phyloP scores from a whole-genome alignment of 1,140 invertebrate species.

The Pogonomyrmex barbatus region DNA sequence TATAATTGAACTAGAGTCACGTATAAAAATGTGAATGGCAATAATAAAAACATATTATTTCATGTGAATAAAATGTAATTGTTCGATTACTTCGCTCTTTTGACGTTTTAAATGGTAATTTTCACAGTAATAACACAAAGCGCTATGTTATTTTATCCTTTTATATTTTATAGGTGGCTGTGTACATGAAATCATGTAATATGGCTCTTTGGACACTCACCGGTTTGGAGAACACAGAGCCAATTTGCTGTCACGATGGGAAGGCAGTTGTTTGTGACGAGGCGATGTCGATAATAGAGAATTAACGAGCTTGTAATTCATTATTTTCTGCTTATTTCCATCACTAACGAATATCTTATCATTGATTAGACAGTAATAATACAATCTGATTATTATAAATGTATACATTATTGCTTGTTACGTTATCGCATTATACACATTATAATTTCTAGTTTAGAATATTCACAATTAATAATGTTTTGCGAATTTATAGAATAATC shows the following conservation, averaged over 20 bases:
- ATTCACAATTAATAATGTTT: constrained; percentile 11
- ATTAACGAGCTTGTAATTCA: constrained; percentile 40
- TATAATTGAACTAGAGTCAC: background rate
- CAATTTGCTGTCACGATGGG: constrained; percentile 74
- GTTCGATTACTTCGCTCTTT: background rate
- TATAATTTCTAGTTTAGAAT: background rate
- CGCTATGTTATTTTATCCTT: constrained; percentile 7
- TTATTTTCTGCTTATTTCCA: constrained; percentile 8
- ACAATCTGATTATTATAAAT: background rate
- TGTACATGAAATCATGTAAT: constrained; percentile 69
- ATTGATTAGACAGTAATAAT: constrained; percentile 18
- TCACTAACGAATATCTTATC: background rate
- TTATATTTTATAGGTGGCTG: constrained; percentile 62
- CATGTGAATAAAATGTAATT: background rate
- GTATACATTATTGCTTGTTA: background rate
- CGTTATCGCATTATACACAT: background rate
- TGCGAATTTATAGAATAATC: background rate
- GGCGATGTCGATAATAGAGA: constrained; percentile 31
- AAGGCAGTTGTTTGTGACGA: constrained; percentile 55
- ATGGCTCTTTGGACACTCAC: constrained; percentile 66
- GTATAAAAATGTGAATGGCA: background rate
- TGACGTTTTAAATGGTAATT: constrained; percentile 7
- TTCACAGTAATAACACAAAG: background rate
- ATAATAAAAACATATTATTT: constrained; percentile 23
- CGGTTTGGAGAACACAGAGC: constrained; percentile 65